These are phyloP conservation scores for Imbricaverruca yamaguchii DNA, from an alignment of 2,888 invertebrate genomes.

Conservation along the genomic window DNA sequence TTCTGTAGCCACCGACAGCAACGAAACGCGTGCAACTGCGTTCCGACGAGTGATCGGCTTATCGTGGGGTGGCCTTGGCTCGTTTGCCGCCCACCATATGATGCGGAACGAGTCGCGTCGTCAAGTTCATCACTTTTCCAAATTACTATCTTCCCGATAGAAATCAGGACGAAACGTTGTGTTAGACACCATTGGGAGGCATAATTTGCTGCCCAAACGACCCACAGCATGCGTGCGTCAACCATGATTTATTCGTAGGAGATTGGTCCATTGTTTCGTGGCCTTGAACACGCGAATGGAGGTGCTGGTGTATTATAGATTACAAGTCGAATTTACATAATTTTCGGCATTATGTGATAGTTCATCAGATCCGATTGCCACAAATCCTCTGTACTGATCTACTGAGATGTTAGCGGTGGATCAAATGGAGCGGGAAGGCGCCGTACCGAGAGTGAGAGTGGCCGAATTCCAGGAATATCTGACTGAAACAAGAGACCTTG, in stretches of 20 bases:
- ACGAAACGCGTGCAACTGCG: too few relatives aligned
- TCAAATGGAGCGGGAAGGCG: too few relatives aligned
- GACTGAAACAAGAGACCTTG: too few relatives aligned
- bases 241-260: neutral
- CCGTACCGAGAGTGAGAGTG: too few relatives aligned
- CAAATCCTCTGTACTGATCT: too few relatives aligned
- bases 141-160: conserved; percentile 2
- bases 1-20: too few relatives aligned
- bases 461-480: too few relatives aligned
- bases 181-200: conserved; percentile 17
- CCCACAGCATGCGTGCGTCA: neutral
- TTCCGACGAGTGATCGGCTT: too few relatives aligned
- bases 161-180: conserved; percentile 7
- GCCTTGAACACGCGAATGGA: neutral
- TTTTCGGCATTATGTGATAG: neutral
- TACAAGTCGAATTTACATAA: neutral
- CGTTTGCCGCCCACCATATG: neutral
- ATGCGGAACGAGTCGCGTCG: neutral
- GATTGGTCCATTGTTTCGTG: conserved; percentile 17
- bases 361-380: too few relatives aligned
- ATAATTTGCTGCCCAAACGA: neutral
- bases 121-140: neutral
- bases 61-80: too few relatives aligned
- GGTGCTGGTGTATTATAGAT: neutral
- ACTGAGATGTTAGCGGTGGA: too few relatives aligned